phyloP scores from a whole-genome alignment of 2,888 invertebrate genomes.

The Epinotia brunnichana region DNA sequence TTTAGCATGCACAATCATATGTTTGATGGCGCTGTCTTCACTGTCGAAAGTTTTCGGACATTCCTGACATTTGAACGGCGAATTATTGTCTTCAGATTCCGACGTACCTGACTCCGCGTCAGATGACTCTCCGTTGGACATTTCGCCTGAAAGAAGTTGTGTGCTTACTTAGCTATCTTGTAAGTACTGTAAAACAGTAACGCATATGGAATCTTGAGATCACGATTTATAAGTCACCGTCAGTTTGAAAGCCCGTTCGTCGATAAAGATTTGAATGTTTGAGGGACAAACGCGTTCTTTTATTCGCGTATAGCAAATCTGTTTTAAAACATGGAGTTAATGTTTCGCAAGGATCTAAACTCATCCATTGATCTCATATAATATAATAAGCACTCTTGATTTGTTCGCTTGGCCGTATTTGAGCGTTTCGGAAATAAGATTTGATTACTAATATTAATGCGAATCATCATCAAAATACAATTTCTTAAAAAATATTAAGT shows the following conservation, averaged over 20 bases:
- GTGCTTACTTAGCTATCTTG: not conserved
- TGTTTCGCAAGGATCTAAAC: not conserved
- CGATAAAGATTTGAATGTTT: not conserved
- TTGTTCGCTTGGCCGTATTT: not conserved
- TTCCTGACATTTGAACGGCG: no score
- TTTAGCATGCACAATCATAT: not conserved
- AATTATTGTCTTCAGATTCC: not conserved
- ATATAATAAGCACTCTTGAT: not conserved
- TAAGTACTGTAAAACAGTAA: not conserved
- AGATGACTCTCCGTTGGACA: not conserved
- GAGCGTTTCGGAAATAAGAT: no score
- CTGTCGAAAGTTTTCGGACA: not conserved
- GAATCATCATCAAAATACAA: no score
- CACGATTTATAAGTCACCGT: not conserved
- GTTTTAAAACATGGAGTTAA: not conserved
- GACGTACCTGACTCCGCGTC: not conserved
- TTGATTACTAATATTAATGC: no score
- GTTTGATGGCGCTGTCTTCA: not conserved
- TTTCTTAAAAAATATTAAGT: no score
- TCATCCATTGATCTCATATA: slow-evolving; percentile 1
- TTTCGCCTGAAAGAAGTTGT: not conserved
- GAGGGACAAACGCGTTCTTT: not conserved
- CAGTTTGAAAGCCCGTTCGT: no score
- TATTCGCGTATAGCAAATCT: not conserved
- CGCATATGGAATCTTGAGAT: not conserved